These are phyloP conservation scores for Chelonus insularis DNA, from an alignment of 1,140 invertebrate species.

Conservation along the genomic window DNA sequence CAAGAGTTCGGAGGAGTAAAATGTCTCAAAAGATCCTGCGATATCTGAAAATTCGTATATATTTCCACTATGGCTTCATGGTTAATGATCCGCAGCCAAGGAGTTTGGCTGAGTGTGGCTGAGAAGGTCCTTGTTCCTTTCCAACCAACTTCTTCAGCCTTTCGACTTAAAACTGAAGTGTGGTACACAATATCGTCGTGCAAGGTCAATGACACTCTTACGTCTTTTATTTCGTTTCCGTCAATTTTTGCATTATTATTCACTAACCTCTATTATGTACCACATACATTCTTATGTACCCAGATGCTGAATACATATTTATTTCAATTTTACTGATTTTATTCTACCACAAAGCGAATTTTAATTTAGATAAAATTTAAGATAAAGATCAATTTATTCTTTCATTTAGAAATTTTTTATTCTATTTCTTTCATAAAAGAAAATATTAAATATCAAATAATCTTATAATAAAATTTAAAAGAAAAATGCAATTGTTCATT, in stretches of 20 bases:
- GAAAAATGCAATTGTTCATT: too few relatives aligned
- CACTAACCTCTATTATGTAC: too few relatives aligned
- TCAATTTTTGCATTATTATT: slow-evolving; percentile 4
- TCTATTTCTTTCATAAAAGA: too few relatives aligned
- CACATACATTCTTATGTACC: too few relatives aligned
- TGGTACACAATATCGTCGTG: slow-evolving; percentile 53
- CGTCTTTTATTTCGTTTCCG: not conserved
- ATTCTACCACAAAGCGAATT: too few relatives aligned
- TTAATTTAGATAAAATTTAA: too few relatives aligned
- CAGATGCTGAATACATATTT: too few relatives aligned
- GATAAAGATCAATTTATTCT: too few relatives aligned
- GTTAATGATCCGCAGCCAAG: slow-evolving; percentile 56
- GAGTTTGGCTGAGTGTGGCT: slow-evolving; percentile 52
- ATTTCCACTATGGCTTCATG: slow-evolving; percentile 38
- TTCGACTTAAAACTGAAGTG: slow-evolving; percentile 52
- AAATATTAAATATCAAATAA: too few relatives aligned
- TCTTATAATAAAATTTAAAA: too few relatives aligned
- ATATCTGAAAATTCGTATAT: slow-evolving; percentile 32
- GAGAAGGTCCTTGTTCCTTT: slow-evolving; percentile 53
- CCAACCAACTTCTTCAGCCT: slow-evolving; percentile 40
- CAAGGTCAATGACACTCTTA: slow-evolving; percentile 46
- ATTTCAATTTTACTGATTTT: too few relatives aligned
- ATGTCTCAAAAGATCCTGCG: slow-evolving; percentile 14
- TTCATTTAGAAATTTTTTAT: too few relatives aligned
- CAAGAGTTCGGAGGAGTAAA: not conserved